A percentile compares a stretch with the other conserved stretches of the same genome.
phyloP scores from a whole-genome alignment of 2,797 vertebrate genomes.

The Heliangelus exortis region DNA sequence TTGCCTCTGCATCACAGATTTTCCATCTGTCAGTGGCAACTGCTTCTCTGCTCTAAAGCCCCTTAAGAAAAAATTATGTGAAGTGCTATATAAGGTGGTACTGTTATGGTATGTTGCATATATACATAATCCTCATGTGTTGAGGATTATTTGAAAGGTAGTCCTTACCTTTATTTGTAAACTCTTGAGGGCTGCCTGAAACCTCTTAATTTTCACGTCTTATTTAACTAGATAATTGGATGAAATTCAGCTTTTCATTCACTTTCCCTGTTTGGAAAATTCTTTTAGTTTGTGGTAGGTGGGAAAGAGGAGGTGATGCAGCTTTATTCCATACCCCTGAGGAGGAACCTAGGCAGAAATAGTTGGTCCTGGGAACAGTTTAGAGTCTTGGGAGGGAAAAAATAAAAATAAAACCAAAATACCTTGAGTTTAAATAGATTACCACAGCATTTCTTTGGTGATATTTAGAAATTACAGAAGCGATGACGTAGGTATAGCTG shows the following conservation, averaged over 20 bases:
- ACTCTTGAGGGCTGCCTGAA: not conserved
- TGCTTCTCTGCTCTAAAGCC: not conserved
- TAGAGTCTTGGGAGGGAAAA: fast-evolving
- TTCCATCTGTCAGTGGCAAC: not conserved
- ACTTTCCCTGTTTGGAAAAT: not conserved
- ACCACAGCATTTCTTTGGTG: not conserved
- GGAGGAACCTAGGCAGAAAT: not conserved
- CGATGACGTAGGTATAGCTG: not conserved
- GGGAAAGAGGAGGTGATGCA: not conserved
- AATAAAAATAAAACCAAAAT: not conserved
- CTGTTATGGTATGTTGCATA: not conserved
- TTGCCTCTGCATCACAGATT: not conserved
- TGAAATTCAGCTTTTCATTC: not conserved
- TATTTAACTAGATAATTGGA: not conserved
- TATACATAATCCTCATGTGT: fast-evolving
- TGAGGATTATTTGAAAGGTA: not conserved
- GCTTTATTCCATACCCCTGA: not conserved
- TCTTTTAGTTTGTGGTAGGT: not conserved
- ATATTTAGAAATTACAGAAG: not conserved
- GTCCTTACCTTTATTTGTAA: not conserved
- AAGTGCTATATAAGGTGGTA: not conserved
- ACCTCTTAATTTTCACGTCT: not conserved
- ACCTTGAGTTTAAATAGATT: not conserved
- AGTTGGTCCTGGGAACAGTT: not conserved
- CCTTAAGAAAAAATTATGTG: not conserved